A percentile compares a stretch with the other conserved stretches of the same genome.
These are phyloP conservation scores for Mystacornis crossleyi DNA, from an alignment of 2,113 vertebrate genomes.

Conservation along the genomic window DNA sequence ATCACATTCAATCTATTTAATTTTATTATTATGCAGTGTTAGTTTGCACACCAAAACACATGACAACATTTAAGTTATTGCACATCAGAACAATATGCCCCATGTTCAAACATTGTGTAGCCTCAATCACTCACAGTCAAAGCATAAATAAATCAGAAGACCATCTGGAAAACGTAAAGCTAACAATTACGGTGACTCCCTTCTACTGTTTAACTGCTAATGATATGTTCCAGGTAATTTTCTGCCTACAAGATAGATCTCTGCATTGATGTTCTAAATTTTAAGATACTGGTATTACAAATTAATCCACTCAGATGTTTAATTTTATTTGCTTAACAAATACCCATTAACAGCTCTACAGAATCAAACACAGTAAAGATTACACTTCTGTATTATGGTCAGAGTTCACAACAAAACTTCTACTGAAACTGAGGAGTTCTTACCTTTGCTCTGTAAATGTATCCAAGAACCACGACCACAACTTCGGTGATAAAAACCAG, in stretches of 20 bases:
- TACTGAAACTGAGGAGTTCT: not conserved
- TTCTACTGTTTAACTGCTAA: not conserved
- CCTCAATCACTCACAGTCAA: not conserved
- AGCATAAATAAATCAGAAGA: not conserved
- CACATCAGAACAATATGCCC: not conserved
- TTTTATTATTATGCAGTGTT: not conserved
- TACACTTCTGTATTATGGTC: not conserved
- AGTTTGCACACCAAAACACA: not conserved
- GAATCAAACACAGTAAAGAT: not conserved
- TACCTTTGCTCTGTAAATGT: constrained; percentile 98
- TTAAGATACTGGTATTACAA: not conserved
- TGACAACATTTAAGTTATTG: not conserved
- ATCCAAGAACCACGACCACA: constrained; percentile 94
- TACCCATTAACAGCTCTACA: not conserved
- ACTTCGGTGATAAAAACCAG: constrained; percentile 96
- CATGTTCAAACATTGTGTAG: not conserved
- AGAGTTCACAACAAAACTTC: not conserved
- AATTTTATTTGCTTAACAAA: not conserved
- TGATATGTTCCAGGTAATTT: not conserved
- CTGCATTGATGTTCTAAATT: not conserved
- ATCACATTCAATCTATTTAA: not conserved
- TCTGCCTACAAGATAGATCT: not conserved
- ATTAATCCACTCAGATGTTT: not conserved
- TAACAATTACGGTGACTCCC: not conserved
- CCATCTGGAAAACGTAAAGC: not conserved